phyloP scores from a whole-genome alignment of 2,113 vertebrate genomes.

The Porphyrio hochstetteri region DNA sequence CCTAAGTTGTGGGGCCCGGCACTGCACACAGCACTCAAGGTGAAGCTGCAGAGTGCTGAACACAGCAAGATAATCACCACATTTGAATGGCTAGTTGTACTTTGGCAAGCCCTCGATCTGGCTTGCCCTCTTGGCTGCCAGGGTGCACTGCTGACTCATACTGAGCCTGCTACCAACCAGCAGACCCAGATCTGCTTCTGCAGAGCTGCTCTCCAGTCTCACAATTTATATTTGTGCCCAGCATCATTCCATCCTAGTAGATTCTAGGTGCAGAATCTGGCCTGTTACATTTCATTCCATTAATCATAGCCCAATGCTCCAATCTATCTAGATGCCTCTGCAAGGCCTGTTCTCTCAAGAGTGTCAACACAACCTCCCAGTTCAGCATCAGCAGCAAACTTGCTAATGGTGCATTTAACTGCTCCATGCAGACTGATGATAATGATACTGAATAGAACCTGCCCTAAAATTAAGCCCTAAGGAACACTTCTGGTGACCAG shows the following conservation, averaged over 20 bases:
- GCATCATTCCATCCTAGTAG: background rate
- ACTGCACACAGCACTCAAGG: background rate
- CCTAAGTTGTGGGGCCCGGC: background rate
- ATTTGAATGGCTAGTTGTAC: too few relatives aligned
- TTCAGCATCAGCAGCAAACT: background rate
- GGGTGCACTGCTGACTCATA: too few relatives aligned
- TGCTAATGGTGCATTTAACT: background rate
- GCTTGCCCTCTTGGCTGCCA: background rate
- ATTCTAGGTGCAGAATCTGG: background rate
- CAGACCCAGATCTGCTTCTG: too few relatives aligned
- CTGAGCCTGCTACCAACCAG: background rate
- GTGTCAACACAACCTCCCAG: background rate
- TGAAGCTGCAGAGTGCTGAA: background rate
- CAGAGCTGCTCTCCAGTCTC: background rate
- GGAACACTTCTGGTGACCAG: background rate
- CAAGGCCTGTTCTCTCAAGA: background rate
- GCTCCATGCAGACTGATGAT: too few relatives aligned
- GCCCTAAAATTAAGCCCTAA: background rate
- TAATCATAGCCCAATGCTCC: rapidly evolving
- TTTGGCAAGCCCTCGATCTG: background rate
- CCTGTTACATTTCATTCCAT: background rate
- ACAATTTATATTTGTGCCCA: too few relatives aligned
- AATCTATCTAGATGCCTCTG: background rate
- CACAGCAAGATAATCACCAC: background rate
- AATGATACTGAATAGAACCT: rapidly evolving